Evolutionary conservation across 2,888 invertebrate genomes (phyloP).

Genomic region (Arctia plantaginis): DNA sequence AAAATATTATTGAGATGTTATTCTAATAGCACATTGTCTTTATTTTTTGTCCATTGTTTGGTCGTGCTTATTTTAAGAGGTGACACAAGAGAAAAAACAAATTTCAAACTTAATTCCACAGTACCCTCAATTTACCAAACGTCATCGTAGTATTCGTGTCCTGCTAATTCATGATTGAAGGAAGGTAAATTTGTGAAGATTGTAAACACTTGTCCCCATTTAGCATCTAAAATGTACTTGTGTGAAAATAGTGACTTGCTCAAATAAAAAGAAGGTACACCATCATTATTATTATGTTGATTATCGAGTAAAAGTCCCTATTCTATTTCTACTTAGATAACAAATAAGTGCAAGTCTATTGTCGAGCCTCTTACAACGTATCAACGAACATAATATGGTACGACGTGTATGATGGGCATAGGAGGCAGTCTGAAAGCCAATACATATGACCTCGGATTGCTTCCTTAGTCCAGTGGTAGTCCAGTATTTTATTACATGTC

Average conservation of each 20-base stretch:
- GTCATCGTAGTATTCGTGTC: background rate
- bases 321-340: background rate
- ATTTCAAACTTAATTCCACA: background rate
- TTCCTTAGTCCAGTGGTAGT: background rate
- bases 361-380: background rate
- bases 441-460: background rate
- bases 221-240: background rate
- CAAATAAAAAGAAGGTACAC: background rate
- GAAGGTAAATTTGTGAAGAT: background rate
- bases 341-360: background rate
- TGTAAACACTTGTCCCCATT: background rate
- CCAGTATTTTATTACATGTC: too few species aligned
- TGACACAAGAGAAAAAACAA: background rate
- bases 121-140: too few species aligned
- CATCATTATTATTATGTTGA: background rate
- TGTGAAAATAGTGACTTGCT: background rate
- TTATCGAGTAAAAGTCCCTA: background rate
- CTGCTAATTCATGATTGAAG: background rate
- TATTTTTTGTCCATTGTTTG: background rate
- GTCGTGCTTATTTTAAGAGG: background rate
- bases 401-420: fast-evolving
- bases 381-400: background rate
- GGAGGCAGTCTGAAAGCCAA: background rate
- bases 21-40: too few species aligned
- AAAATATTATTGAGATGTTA: too few species aligned